phyloP scores from a whole-genome alignment of 2,113 vertebrate species.

The Tetrax tetrax region DNA sequence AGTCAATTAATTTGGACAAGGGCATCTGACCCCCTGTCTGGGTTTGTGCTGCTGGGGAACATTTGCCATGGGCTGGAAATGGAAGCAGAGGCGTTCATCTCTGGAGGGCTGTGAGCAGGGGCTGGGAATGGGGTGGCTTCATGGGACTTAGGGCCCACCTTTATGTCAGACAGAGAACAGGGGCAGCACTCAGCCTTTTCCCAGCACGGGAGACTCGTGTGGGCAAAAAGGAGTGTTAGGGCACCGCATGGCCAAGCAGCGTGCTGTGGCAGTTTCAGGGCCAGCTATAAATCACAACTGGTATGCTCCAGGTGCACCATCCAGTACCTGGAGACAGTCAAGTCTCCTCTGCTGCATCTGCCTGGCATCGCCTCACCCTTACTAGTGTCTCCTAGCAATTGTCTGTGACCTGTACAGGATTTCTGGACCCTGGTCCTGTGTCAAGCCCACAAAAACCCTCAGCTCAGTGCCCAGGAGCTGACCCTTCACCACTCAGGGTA shows the following conservation, averaged over 20 bases:
- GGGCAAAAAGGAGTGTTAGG: rapidly evolving
- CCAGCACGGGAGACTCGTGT: neutral
- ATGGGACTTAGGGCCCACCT: neutral
- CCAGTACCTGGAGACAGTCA: neutral
- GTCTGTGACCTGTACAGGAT: neutral
- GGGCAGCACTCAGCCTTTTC: neutral
- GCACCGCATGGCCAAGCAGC: neutral
- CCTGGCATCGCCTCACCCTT: neutral
- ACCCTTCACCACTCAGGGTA: neutral
- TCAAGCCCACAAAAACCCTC: neutral
- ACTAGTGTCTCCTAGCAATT: neutral
- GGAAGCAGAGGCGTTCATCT: neutral
- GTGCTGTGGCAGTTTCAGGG: neutral
- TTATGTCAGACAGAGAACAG: neutral
- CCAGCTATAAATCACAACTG: neutral
- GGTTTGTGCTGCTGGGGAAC: neutral
- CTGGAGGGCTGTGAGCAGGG: neutral
- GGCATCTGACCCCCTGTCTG: neutral
- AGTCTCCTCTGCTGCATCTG: neutral
- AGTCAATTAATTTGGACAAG: neutral
- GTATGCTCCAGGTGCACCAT: neutral
- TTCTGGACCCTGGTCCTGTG: neutral
- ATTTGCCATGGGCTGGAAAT: neutral
- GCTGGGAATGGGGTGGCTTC: neutral
- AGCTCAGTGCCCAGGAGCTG: neutral